These are phyloP conservation scores for Glomeris marginata DNA, from an alignment of 2,888 invertebrate genomes.

Conservation along the genomic window DNA sequence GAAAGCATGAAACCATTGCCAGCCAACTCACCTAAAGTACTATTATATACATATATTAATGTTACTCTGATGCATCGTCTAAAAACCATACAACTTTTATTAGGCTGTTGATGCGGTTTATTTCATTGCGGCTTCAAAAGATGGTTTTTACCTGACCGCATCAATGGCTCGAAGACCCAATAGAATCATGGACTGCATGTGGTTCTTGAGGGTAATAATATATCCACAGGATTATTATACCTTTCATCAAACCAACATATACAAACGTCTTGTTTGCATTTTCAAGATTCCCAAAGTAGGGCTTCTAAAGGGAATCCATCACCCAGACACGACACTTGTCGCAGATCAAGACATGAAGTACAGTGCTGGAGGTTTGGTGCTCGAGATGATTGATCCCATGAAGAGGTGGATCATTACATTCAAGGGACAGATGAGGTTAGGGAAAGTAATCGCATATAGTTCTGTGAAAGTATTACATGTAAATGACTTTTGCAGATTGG, in stretches of 20 bases:
- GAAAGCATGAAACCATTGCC: no score
- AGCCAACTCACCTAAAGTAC: no score
- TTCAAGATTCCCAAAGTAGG: slow-evolving; percentile 50
- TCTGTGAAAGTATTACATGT: background rate
- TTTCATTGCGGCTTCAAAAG: slow-evolving; percentile 48
- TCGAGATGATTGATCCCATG: slow-evolving; percentile 55
- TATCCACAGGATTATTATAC: background rate
- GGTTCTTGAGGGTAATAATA: slow-evolving; percentile 39
- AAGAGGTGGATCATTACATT: slow-evolving; percentile 52
- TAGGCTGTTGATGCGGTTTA: slow-evolving; percentile 65
- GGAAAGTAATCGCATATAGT: background rate
- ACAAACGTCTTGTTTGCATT: slow-evolving; percentile 17
- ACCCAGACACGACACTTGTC: slow-evolving; percentile 53
- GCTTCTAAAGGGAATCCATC: slow-evolving; percentile 46
- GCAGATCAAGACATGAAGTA: slow-evolving; percentile 36
- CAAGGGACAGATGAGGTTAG: slow-evolving; percentile 47
- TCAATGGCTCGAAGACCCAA: slow-evolving; percentile 50
- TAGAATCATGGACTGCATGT: slow-evolving; percentile 48
- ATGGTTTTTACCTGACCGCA: slow-evolving; percentile 48
- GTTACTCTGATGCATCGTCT: no score
- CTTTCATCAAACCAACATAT: background rate
- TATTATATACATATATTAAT: no score
- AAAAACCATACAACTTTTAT: background rate
- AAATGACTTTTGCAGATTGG: background rate
- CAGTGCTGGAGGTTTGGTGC: slow-evolving; percentile 47